phyloP scores from a whole-genome alignment of 2,888 invertebrate genomes.

The Agriopis marginaria region DNA sequence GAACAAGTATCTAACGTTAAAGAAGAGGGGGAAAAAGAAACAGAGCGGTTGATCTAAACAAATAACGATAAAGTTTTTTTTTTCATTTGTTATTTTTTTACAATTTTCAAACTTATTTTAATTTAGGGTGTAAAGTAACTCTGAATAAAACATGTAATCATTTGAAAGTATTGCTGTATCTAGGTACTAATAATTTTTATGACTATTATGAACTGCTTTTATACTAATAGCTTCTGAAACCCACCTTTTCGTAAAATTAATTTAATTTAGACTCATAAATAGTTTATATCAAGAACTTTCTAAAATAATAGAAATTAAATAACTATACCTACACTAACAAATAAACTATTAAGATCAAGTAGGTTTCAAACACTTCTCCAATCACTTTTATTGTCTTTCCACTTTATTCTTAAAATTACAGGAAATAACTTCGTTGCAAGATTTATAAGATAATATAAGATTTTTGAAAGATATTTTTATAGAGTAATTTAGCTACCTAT shows the following conservation, averaged over 20 bases:
- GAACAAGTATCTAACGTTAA: not conserved
- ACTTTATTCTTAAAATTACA: constrained; percentile 29
- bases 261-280: not conserved
- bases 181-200: too few species aligned
- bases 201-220: not conserved
- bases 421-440: constrained; percentile 40
- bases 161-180: too few species aligned
- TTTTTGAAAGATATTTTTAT: constrained; percentile 23
- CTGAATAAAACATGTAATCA: too few species aligned
- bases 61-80: not conserved
- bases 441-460: constrained; percentile 29
- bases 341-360: constrained; percentile 3
- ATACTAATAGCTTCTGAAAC: not conserved
- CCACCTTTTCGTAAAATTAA: not conserved
- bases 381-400: constrained; percentile 42
- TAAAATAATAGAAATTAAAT: not conserved
- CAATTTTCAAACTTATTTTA: not conserved
- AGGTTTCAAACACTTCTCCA: constrained; percentile 6
- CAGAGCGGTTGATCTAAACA: not conserved
- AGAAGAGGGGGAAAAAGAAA: not conserved
- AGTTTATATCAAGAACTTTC: too few species aligned
- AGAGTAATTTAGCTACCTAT: constrained; percentile 6
- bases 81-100: not conserved
- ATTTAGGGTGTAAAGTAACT: too few species aligned
- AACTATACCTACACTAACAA: not conserved